Evolutionary conservation across 2,113 vertebrate species (phyloP).

Genomic region (Saccopteryx leptura): DNA sequence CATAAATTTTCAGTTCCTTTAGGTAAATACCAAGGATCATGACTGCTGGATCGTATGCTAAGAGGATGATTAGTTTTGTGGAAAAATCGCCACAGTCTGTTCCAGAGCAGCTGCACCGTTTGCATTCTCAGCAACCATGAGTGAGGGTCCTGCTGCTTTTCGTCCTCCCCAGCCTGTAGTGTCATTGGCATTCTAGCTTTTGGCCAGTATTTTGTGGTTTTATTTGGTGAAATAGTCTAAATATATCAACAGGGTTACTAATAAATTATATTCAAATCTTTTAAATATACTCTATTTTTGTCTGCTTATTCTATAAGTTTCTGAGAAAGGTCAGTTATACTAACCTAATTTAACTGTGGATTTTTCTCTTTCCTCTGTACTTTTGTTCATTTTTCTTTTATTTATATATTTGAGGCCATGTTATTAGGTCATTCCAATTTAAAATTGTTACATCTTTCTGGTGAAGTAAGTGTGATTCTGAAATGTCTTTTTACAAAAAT

Average conservation of each 20-base stretch:
- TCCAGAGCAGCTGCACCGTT: rapidly evolving
- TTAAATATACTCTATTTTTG: constrained; percentile 18
- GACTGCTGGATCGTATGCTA: rapidly evolving
- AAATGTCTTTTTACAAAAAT: background rate
- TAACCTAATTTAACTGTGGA: background rate
- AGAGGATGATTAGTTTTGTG: background rate
- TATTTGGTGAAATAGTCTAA: background rate
- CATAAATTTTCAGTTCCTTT: background rate
- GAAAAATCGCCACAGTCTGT: background rate
- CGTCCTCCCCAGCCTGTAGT: rapidly evolving
- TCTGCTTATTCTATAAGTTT: background rate
- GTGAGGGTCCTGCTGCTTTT: rapidly evolving
- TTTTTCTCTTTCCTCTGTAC: background rate
- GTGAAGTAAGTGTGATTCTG: constrained; percentile 7
- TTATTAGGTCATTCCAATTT: constrained; percentile 10
- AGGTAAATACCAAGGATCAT: background rate
- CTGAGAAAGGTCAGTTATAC: background rate
- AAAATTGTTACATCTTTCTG: background rate
- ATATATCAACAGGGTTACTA: background rate
- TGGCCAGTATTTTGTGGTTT: background rate
- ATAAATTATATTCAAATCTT: background rate
- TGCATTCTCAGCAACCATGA: rapidly evolving
- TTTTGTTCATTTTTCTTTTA: background rate
- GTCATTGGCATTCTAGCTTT: background rate
- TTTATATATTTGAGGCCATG: background rate